Conservation (phyloP, 92 coral and sea anemone genomes). For the Palythoa caribaeorum region DNA sequence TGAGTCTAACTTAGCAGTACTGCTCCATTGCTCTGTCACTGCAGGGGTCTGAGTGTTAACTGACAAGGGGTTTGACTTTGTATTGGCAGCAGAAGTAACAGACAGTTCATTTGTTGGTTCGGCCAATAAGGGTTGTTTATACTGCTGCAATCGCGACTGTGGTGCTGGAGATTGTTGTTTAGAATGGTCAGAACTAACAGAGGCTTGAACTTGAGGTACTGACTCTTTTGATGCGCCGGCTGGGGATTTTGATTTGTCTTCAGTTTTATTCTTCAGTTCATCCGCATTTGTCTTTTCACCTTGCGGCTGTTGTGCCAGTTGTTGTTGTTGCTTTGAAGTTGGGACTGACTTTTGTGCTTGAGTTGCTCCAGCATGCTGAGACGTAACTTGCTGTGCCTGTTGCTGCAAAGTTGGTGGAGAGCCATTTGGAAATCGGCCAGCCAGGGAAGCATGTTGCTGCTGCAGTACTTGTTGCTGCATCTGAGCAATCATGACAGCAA, state of each 20-base stretch:
- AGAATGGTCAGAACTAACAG: constrained; percentile 67
- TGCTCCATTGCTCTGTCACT: constrained; percentile 34
- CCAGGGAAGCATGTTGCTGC: constrained; percentile 74
- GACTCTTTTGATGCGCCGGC: constrained; percentile 49
- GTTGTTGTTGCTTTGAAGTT: constrained; percentile 56
- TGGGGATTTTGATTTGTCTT: constrained; percentile 56
- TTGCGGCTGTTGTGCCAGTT: constrained; percentile 65
- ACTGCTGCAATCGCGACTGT: constrained; percentile 94
- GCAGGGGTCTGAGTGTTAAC: constrained; percentile 55
- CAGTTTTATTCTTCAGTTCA: constrained; percentile 61
- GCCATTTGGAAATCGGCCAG: constrained; percentile 69
- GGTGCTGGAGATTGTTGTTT: constrained; percentile 93
- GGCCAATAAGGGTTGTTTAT: constrained; percentile 92
- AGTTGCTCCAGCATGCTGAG: constrained; percentile 61
- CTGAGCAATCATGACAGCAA: constrained; percentile 94
- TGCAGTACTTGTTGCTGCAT: constrained; percentile 91
- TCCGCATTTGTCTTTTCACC: constrained; percentile 55
- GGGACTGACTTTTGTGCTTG: constrained; percentile 58
- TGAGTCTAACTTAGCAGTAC: constrained; percentile 65
- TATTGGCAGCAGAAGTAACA: constrained; percentile 31
- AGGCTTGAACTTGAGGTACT: constrained; percentile 36
- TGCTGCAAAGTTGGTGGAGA: constrained; percentile 69
- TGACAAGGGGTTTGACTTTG: constrained; percentile 53
- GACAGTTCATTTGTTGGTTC: constrained; percentile 64
- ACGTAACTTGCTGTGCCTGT: constrained; percentile 55